Evolutionary conservation across 2,797 vertebrate species (phyloP).

Genomic region (Sebastes trivittatus): DNA sequence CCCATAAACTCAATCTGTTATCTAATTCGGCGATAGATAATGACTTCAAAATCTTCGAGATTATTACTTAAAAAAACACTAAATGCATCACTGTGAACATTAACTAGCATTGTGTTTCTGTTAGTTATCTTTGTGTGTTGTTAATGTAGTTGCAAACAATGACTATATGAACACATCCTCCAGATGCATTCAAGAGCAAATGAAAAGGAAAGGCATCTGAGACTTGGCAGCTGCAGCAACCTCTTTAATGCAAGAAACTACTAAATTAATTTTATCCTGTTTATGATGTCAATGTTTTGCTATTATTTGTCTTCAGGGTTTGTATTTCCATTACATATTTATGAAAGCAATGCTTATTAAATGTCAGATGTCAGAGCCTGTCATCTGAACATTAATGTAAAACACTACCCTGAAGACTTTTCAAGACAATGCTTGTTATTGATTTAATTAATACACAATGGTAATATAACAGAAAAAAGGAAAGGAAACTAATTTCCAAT

Average conservation of each 20-base stretch:
- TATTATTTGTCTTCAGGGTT: background rate
- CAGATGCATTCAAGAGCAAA: background rate
- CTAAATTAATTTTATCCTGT: background rate
- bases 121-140: background rate
- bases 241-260: background rate
- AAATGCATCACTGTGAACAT: background rate
- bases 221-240: background rate
- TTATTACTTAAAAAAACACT: background rate
- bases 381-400: background rate
- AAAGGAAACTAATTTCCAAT: background rate
- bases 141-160: background rate
- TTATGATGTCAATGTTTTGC: background rate
- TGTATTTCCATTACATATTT: background rate
- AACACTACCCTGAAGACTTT: background rate
- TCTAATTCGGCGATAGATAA: background rate
- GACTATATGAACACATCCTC: background rate
- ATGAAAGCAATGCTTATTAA: background rate
- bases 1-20: background rate
- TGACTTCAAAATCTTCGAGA: background rate
- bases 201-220: background rate
- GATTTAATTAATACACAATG: background rate
- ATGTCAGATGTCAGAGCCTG: background rate
- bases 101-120: background rate
- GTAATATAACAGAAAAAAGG: background rate
- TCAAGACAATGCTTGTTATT: background rate